Conservation (phyloP, 2,113 vertebrate species). For the Numida meleagris region DNA sequence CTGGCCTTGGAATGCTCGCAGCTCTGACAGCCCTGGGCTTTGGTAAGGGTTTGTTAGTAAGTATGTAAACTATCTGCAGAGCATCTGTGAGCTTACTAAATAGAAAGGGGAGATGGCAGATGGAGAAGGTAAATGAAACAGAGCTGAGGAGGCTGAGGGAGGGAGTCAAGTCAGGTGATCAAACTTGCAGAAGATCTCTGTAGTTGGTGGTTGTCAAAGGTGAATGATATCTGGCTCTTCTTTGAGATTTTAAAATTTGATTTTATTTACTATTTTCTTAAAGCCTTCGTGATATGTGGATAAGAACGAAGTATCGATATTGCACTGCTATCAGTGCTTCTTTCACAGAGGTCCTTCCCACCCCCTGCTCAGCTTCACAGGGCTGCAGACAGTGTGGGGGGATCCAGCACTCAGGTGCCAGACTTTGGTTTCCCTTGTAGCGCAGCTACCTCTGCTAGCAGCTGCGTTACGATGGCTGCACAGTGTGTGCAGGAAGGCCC, state of each 20-base stretch:
- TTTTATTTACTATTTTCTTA: no score
- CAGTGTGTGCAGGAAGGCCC: neutral
- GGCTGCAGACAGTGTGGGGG: neutral
- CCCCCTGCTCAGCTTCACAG: neutral
- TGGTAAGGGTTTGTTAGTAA: neutral
- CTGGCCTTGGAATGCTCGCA: neutral
- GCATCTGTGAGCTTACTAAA: neutral
- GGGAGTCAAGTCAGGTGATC: neutral
- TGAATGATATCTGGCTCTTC: neutral
- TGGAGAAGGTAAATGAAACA: neutral
- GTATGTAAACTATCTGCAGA: neutral
- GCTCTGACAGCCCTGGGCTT: neutral
- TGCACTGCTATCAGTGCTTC: neutral
- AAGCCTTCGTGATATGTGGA: neutral
- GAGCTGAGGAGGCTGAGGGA: neutral
- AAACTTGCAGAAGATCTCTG: neutral
- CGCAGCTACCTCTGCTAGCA: neutral
- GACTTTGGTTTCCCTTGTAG: rapidly evolving
- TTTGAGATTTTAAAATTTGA: neutral
- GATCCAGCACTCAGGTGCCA: neutral
- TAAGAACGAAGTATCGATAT: neutral
- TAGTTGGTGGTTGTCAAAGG: neutral
- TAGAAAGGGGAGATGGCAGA: neutral
- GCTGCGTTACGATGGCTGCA: neutral
- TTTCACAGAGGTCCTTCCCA: neutral